Evolutionary conservation across 1,140 invertebrate species (phyloP), one percentile per base, ranked within the genome.

Genomic region (Dreissena rostriformis): DNA sequence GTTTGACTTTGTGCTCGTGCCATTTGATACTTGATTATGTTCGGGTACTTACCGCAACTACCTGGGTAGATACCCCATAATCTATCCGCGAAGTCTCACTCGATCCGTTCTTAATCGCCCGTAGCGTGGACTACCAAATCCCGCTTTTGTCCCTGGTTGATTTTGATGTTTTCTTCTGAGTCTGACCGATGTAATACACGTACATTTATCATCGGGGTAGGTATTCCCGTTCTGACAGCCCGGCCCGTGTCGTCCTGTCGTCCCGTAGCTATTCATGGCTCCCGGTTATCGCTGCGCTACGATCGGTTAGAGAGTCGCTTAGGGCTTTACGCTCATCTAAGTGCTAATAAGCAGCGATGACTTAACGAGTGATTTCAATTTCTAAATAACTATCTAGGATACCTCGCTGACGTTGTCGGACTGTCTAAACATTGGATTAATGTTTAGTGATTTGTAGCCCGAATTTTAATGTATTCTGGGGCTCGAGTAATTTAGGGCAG

Each of bases 351-450:
- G 4, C 57, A n/a, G 17, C 57, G 57, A 24, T 24, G 17, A 24
- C 22, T 61, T 61, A 6, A 61, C 22, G 57, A n/a, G 22, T 19
- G 2, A 61, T n/a, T n/a, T 5, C 57, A 61, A 24, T 61, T 61
- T 61, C 57, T 61, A 19, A 61, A n/a, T 61, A 24, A 19, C 57
- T 4, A n/a, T 6, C 4, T 2, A 4, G 57, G 17, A 24, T 61
- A 61, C 57, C 57, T 11, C 57, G 17, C 22, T n/a, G 29, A 28
- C 67, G 24, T 22, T 28, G 24, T 24, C 67, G 17, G 67, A 68
- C 17, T 68, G 67, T 68, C 67, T 68, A 68, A 68, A 68, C 67
- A 68, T 22, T 17, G 67, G 67, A 68, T 68, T 68, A 68, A 6
- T 19, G 19, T 2, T 61, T 61, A 17, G 15, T 68, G 67, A 68